Conservation (phyloP, 2,888 invertebrate species). For the Branchipolynoe longqiensis region DNA sequence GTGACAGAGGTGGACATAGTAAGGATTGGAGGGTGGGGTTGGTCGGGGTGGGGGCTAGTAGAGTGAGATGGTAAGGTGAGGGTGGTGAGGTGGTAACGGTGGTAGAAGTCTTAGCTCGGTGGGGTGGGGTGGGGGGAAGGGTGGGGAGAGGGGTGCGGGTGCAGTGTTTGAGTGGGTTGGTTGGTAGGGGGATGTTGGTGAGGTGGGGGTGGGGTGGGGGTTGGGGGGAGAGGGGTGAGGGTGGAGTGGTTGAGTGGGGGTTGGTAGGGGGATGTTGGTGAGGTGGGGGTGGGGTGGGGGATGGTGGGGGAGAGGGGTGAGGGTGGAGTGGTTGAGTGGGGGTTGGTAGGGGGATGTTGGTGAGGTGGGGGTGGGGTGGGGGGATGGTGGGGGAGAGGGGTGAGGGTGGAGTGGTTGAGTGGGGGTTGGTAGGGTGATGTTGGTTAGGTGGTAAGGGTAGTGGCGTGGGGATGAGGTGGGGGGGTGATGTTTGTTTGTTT, state of each 20-base stretch:
- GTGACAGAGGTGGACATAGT: no score
- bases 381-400: no score
- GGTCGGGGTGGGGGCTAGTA: neutral
- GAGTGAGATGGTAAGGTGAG: no score
- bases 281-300: no score
- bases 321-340: no score
- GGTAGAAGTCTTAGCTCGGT: no score
- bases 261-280: neutral
- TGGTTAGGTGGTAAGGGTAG: neutral
- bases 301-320: no score
- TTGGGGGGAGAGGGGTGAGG: constrained; percentile 1
- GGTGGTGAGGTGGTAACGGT: neutral
- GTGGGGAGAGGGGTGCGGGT: neutral
- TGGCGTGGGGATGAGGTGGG: neutral
- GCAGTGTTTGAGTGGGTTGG: neutral
- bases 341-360: no score
- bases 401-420: neutral
- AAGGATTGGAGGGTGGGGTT: neutral
- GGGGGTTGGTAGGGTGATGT: neutral
- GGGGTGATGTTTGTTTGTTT: no score
- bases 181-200: neutral
- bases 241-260: neutral
- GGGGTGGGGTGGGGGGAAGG: neutral
- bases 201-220: neutral
- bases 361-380: no score